Evolutionary conservation across 2,797 vertebrate genomes (phyloP), one percentile per base, ranked within the genome.

Genomic region (Paramormyrops hopkinsi): DNA sequence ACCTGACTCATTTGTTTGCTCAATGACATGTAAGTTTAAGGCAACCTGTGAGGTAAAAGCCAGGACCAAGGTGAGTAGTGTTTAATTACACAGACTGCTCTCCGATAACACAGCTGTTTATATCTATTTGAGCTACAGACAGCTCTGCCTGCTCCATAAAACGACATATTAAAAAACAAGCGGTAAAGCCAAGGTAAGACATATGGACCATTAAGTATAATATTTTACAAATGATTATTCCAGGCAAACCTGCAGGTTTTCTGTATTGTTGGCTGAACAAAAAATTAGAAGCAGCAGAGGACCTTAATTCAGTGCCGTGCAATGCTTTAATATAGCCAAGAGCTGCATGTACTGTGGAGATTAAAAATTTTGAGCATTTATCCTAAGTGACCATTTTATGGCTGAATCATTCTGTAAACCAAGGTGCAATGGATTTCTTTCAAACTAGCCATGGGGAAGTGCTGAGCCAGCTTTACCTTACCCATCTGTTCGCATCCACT

Each of bases 1-100:
- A 82, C 41, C 76, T 82, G 76, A 82, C 69, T 73, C 69, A 37
- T 82, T 82, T 82, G 41, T 82, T 82, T 82, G 76, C 41, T 44
- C 41, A 46, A 82, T 82, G 76, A 44, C 76, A 82, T 44, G 19
- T 46, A 82, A 82, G 76, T 44, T 82, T 46, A 82, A 19, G 17
- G 76, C 41, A 17, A 41, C 33, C 69, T 37, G 29, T 37, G 25
- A 11, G 25, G 11, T 37, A 19, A 44, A 41, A 29, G 29, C 73
- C 73, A 44, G 73, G 19, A 82, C 41, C 76, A 82, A 82, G 76
- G 19, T 82, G 37, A 82, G 19, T 1, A n/a, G 76, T 1, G 1
- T 22, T 82, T 22, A n/a, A 82, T 22, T 11, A 22, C 76, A 46
- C 76, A 46, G 19, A 22, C 41, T 46, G 41, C 19, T 17, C 76